phyloP scores from a whole-genome alignment of 2,888 invertebrate species.

The Spicauda simplicius region DNA sequence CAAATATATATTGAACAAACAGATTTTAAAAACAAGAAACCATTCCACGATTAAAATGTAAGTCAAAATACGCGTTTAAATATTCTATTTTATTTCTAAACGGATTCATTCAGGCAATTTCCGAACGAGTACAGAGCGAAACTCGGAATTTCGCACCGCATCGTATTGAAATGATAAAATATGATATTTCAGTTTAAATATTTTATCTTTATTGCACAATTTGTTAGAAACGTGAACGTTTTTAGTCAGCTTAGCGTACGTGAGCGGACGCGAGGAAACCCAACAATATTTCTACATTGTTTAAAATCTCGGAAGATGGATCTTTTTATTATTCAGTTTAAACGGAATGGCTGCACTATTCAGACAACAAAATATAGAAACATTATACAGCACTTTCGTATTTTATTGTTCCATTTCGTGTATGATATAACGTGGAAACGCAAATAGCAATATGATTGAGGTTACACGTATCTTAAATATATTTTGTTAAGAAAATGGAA shows the following conservation, averaged over 20 bases:
- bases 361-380: slow-evolving; percentile 34
- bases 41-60: neutral
- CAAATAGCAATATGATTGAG: no score
- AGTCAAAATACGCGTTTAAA: neutral
- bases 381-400: slow-evolving; percentile 28
- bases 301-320: slow-evolving; percentile 37
- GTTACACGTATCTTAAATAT: no score
- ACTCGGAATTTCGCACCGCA: slow-evolving; percentile 27
- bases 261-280: slow-evolving; percentile 25
- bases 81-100: slow-evolving; percentile 22
- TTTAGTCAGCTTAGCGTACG: slow-evolving; percentile 36
- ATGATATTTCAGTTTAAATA: slow-evolving; percentile 31
- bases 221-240: slow-evolving; percentile 35
- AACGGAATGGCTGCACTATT: slow-evolving; percentile 19
- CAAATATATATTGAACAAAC: no score
- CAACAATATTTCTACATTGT: slow-evolving; percentile 37
- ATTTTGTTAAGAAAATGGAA: no score
- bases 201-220: slow-evolving; percentile 37
- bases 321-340: slow-evolving; percentile 35
- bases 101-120: slow-evolving; percentile 25
- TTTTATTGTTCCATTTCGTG: slow-evolving; percentile 34
- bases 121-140: slow-evolving; percentile 16
- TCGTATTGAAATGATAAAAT: slow-evolving; percentile 35
- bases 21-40: no score
- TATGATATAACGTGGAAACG: neutral